Conservation (phyloP, 2,888 invertebrate genomes). For the Trichogramma evanescens region DNA sequence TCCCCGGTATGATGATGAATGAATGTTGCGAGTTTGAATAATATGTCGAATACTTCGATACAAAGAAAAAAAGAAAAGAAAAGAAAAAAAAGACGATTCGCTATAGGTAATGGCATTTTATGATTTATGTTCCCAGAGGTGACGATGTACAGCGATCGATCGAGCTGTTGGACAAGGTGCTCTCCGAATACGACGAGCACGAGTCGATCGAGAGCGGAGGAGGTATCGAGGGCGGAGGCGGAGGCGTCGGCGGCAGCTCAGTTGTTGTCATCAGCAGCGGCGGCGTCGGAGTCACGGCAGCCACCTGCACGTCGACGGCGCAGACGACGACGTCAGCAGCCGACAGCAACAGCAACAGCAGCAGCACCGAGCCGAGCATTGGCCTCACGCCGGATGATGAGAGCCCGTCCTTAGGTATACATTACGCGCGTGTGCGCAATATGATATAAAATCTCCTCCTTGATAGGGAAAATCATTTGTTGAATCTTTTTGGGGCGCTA, state of each 20-base stretch:
- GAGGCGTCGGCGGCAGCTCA: conserved; percentile 44
- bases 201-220: conserved; percentile 56
- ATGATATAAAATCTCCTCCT: too few relatives aligned
- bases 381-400: conserved; percentile 56
- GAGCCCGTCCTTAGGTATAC: conserved; percentile 63
- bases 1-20: too few relatives aligned
- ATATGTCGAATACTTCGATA: too few relatives aligned
- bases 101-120: conserved; percentile 24
- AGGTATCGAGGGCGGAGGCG: conserved; percentile 51
- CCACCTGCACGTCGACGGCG: conserved; percentile 16
- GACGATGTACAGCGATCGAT: conserved; percentile 84
- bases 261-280: conserved; percentile 44
- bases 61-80: neutral
- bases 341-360: conserved; percentile 46
- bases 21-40: too few relatives aligned
- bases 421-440: too few relatives aligned
- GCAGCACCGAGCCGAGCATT: conserved; percentile 51
- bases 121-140: conserved; percentile 56
- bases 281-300: conserved; percentile 37
- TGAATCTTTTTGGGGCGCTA: too few relatives aligned
- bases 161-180: conserved; percentile 80
- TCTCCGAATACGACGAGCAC: conserved; percentile 84
- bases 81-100: neutral
- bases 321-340: conserved; percentile 27
- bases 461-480: too few relatives aligned